Evolutionary conservation across 2,113 vertebrate species (phyloP).

Genomic region (Donacobius atricapilla): DNA sequence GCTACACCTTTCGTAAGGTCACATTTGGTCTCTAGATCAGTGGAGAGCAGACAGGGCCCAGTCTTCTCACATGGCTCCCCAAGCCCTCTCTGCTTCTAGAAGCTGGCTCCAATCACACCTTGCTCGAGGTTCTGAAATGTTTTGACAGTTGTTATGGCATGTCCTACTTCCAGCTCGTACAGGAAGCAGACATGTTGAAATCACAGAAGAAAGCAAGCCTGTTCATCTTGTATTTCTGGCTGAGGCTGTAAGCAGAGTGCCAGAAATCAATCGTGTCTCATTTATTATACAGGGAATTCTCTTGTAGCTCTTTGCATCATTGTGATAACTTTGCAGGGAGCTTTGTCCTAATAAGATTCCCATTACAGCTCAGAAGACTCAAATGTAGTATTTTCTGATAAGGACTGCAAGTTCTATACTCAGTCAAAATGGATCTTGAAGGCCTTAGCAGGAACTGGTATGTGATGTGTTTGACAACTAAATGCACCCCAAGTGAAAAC

Average conservation of each 20-base stretch:
- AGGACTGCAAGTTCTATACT: not conserved
- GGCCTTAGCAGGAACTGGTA: not conserved
- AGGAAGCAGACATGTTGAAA: slow-evolving; percentile 49
- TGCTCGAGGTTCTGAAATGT: not conserved
- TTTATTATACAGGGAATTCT: not conserved
- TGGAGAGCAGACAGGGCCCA: not conserved
- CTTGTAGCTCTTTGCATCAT: not conserved
- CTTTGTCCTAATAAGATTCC: not conserved
- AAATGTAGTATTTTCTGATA: not conserved
- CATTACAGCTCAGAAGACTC: not conserved
- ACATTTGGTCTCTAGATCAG: not conserved
- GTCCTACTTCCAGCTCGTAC: not conserved
- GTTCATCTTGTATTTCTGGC: slow-evolving; percentile 55
- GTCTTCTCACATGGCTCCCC: not conserved
- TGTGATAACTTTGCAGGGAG: not conserved
- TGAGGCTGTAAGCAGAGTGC: slow-evolving; percentile 12
- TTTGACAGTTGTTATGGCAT: not conserved
- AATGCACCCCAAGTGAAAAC: not conserved
- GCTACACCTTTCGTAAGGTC: not conserved
- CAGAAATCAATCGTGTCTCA: slow-evolving; percentile 32
- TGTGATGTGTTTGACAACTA: not conserved
- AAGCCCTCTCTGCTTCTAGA: not conserved
- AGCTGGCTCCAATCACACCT: not conserved
- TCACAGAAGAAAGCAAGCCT: slow-evolving; percentile 44
- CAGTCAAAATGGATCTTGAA: not conserved